A percentile compares a stretch with the other conserved stretches of the same genome.
Evolutionary conservation across 2,113 vertebrate genomes (phyloP).

Genomic region (Onychostruthus taczanowskii): DNA sequence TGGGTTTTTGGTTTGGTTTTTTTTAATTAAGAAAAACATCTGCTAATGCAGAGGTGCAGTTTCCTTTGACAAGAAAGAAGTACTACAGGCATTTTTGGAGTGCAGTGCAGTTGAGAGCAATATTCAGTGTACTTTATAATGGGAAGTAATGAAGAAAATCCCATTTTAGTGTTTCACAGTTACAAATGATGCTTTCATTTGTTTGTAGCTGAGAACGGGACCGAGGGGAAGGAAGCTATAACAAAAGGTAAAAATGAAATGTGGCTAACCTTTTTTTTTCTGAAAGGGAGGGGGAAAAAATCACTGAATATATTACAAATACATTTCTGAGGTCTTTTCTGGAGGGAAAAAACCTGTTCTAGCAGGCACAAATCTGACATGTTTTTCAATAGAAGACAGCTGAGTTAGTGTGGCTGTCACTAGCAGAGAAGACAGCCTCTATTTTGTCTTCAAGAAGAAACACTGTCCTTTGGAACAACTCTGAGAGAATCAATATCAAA

Average conservation of each 20-base stretch:
- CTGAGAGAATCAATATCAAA: not conserved
- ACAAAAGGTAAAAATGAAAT: not conserved
- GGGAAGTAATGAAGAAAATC: not conserved
- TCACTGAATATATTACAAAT: not conserved
- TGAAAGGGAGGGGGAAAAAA: not conserved
- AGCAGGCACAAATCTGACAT: not conserved
- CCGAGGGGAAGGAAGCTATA: not conserved
- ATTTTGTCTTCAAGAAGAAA: slow-evolving; percentile 13
- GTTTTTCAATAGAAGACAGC: not conserved
- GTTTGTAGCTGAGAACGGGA: not conserved
- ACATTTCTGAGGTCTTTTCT: not conserved
- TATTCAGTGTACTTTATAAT: not conserved
- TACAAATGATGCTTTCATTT: not conserved
- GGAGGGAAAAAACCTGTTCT: not conserved
- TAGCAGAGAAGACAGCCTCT: not conserved
- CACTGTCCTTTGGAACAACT: not conserved
- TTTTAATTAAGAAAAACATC: not conserved
- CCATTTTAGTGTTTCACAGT: not conserved
- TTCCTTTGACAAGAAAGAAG: not conserved
- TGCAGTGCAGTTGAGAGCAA: not conserved
- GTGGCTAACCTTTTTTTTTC: not conserved
- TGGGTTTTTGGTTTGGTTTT: not conserved
- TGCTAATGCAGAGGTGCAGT: not conserved
- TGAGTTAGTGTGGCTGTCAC: not conserved
- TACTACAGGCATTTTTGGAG: not conserved